These are phyloP conservation scores for Caenorhabditis sp. DNA, from an alignment of 2,888 invertebrate species.

Conservation along the genomic window DNA sequence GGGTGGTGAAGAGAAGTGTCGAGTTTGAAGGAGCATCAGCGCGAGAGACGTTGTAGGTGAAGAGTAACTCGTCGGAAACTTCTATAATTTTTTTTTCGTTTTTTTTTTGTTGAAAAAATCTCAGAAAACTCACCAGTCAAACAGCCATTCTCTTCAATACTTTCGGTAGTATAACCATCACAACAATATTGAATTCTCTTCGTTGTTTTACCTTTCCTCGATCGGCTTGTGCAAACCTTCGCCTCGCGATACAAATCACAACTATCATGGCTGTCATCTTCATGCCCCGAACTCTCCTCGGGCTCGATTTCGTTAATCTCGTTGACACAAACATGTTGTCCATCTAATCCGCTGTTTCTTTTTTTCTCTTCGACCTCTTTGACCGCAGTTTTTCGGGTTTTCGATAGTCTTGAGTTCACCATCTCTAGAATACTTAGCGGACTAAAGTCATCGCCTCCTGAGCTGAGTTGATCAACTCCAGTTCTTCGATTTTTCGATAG, in stretches of 20 bases:
- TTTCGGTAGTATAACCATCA: conserved; percentile 6
- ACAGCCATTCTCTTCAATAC: conserved; percentile 4
- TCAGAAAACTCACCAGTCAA: not conserved
- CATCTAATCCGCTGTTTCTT: not conserved
- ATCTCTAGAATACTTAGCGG: too few relatives aligned
- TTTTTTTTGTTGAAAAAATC: too few relatives aligned
- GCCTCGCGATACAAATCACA: not conserved
- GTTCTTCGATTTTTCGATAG: too few relatives aligned
- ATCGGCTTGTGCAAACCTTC: not conserved
- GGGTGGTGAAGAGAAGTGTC: not conserved
- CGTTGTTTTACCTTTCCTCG: not conserved
- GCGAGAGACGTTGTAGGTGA: not conserved
- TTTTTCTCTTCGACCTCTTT: not conserved
- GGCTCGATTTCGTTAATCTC: not conserved
- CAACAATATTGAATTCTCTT: conserved; percentile 7
- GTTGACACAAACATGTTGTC: conserved; percentile 2
- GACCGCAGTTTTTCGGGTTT: too few relatives aligned
- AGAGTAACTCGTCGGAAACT: not conserved
- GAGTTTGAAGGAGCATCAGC: not conserved
- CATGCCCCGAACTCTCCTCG: too few relatives aligned
- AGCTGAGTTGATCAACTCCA: too few relatives aligned
- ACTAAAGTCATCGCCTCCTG: too few relatives aligned
- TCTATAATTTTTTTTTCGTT: not conserved
- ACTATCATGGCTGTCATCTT: too few relatives aligned
- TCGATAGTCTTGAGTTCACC: too few relatives aligned